These are phyloP conservation scores for Barbus barbus DNA, from an alignment of 2,113 vertebrate genomes.

Conservation along the genomic window DNA sequence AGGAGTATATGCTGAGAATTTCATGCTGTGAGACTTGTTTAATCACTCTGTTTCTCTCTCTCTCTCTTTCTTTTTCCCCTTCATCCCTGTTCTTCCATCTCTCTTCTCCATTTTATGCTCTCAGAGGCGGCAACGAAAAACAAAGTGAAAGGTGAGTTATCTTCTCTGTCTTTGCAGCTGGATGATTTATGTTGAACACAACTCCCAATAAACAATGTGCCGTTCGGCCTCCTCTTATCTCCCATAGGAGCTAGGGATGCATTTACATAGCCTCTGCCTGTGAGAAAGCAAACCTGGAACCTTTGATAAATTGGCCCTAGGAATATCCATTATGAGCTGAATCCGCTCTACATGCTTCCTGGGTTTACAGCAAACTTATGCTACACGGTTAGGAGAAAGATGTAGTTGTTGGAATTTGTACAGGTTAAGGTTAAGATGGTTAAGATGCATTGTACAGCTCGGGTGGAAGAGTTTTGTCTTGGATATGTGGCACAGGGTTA, in stretches of 20 bases:
- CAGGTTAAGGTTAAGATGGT: background rate
- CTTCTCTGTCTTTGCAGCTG: conserved; percentile 70
- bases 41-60: no score
- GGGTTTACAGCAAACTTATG: conserved; percentile 38
- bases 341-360: conserved; percentile 17
- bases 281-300: conserved; percentile 46
- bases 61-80: background rate
- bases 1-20: no score
- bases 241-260: conserved; percentile 57
- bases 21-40: no score
- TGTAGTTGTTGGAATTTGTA: background rate
- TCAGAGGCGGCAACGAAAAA: conserved; percentile 79
- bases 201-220: conserved; percentile 73
- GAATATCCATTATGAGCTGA: conserved; percentile 46
- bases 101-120: conserved; percentile 58
- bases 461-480: background rate
- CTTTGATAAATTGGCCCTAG: conserved; percentile 51
- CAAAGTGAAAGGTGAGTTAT: conserved; percentile 82
- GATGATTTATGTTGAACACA: conserved; percentile 76
- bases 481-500: background rate
- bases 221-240: conserved; percentile 67
- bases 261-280: conserved; percentile 67
- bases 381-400: background rate
- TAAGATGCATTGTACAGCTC: background rate
- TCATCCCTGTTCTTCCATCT: conserved; percentile 39